These are phyloP conservation scores for Ia io DNA, from an alignment of 2,113 vertebrate species.

Conservation along the genomic window DNA sequence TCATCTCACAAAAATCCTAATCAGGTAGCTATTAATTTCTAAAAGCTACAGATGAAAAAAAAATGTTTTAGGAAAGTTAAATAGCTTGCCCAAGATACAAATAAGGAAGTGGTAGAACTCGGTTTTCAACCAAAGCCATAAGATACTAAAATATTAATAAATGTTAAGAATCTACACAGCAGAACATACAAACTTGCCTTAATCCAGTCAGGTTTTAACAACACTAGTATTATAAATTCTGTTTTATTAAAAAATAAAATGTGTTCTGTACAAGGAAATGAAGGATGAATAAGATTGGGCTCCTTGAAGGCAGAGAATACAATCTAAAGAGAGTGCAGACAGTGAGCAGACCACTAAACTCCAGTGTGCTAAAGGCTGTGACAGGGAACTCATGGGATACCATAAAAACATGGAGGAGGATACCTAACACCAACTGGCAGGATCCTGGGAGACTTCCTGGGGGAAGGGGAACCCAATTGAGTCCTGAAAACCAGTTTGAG, in stretches of 20 bases:
- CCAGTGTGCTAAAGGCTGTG: neutral
- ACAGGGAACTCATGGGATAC: neutral
- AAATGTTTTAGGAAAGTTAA: slow-evolving; percentile 12
- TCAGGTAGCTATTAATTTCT: neutral
- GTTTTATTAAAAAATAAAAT: neutral
- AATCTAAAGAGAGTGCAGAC: neutral
- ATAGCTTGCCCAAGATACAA: neutral
- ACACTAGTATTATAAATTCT: neutral
- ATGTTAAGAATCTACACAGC: neutral
- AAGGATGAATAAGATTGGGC: neutral
- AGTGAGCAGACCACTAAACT: neutral
- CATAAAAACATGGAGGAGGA: neutral
- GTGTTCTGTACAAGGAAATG: neutral
- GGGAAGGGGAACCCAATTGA: neutral
- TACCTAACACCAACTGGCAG: neutral
- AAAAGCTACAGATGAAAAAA: neutral
- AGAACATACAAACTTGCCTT: slow-evolving; percentile 61
- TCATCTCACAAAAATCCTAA: neutral
- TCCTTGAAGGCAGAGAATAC: neutral
- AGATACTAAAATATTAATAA: neutral
- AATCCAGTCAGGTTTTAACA: neutral
- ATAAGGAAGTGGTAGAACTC: neutral
- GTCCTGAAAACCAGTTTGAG: neutral
- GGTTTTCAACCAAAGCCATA: neutral
- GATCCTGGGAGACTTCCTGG: neutral